A percentile compares a stretch with the other conserved stretches of the same genome.
These are phyloP conservation scores for Ethmia dodecea DNA, from an alignment of 2,888 invertebrate species.

Conservation along the genomic window DNA sequence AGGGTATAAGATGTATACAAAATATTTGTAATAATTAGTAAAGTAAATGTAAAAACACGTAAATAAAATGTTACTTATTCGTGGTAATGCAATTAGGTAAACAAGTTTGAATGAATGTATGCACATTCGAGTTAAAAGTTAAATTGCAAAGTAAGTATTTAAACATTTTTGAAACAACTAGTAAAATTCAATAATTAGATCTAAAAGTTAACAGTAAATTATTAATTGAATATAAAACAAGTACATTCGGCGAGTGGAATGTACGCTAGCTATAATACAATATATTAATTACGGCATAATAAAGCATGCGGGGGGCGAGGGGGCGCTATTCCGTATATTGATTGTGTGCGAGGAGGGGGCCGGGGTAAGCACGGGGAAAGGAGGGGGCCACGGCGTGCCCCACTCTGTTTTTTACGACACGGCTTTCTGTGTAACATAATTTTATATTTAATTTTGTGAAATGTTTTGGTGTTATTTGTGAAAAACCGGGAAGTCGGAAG, in stretches of 20 bases:
- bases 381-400: conserved; percentile 78
- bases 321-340: conserved; percentile 78
- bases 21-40: no score
- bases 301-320: conserved; percentile 76
- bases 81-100: no score
- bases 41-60: conserved; percentile 12
- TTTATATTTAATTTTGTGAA: conserved; percentile 76
- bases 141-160: no score
- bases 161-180: neutral
- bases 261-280: conserved; percentile 56
- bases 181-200: neutral
- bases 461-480: conserved; percentile 76
- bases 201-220: neutral
- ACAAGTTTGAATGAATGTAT: no score
- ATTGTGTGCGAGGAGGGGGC: conserved; percentile 78
- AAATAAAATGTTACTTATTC: conserved; percentile 4
- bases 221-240: neutral
- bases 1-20: conserved; percentile 22
- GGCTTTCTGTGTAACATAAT: conserved; percentile 79
- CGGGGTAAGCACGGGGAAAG: conserved; percentile 46
- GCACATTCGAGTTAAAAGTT: no score
- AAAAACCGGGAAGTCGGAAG: conserved; percentile 70
- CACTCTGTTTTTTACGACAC: conserved; percentile 79
- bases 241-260: conserved; percentile 34
- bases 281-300: conserved; percentile 77